A percentile compares a stretch with the other conserved stretches of the same genome.
Evolutionary conservation across 2,888 invertebrate species (phyloP).

Genomic region (Phyto melanocephala): DNA sequence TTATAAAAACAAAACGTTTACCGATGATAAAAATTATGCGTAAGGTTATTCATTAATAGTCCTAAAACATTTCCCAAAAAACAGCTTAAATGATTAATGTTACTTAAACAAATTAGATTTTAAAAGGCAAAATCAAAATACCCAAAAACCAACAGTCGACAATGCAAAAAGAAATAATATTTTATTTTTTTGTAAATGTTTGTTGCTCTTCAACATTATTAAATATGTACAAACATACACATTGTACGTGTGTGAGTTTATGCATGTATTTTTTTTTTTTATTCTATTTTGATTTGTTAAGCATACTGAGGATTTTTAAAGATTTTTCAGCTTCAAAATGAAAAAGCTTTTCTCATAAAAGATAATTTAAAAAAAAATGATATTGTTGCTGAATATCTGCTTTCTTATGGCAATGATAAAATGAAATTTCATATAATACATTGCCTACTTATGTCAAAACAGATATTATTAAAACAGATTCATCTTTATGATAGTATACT

Average conservation of each 20-base stretch:
- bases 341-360: background rate
- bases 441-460: background rate
- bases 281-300: background rate
- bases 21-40: too few relatives aligned
- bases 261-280: background rate
- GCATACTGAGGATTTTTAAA: background rate
- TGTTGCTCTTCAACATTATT: background rate
- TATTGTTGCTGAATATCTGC: background rate
- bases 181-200: background rate
- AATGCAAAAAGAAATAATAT: background rate
- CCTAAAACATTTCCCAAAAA: too few relatives aligned
- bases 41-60: too few relatives aligned
- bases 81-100: background rate
- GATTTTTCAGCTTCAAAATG: background rate
- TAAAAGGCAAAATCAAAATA: background rate
- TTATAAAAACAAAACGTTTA: too few relatives aligned
- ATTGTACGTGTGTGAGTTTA: background rate
- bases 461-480: background rate
- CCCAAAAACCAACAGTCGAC: background rate
- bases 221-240: background rate
- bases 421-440: background rate
- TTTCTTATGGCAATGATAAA: background rate
- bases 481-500: background rate
- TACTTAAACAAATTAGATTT: background rate
- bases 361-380: background rate